Conservation (phyloP, 2,888 invertebrate genomes). For the Bombyx huttoni region DNA sequence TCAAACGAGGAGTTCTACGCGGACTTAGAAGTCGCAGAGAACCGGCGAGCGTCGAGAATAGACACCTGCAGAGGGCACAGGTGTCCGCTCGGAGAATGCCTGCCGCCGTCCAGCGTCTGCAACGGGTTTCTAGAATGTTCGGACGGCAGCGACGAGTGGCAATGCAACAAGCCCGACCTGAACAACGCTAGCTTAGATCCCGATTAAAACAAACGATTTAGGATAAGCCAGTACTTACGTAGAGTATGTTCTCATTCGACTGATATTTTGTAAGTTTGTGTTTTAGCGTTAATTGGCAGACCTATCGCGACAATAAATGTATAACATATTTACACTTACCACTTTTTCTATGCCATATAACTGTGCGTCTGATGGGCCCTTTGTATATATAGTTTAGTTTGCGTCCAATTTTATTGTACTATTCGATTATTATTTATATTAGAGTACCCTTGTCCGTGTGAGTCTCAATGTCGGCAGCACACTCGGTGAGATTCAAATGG, state of each 20-base stretch:
- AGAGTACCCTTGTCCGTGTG: slow-evolving; percentile 62
- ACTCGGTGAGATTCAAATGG: slow-evolving; percentile 41
- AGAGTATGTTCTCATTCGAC: slow-evolving; percentile 45
- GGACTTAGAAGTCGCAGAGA: slow-evolving; percentile 57
- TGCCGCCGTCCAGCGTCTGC: slow-evolving; percentile 79
- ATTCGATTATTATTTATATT: background rate
- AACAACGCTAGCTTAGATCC: slow-evolving; percentile 40
- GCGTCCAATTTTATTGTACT: slow-evolving; percentile 19
- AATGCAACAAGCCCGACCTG: slow-evolving; percentile 51
- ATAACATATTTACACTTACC: background rate
- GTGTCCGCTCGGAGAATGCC: slow-evolving; percentile 83
- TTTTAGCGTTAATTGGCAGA: background rate
- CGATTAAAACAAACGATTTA: slow-evolving; percentile 29
- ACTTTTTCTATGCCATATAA: slow-evolving; percentile 5
- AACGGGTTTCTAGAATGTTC: slow-evolving; percentile 85
- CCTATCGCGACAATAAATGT: slow-evolving; percentile 12
- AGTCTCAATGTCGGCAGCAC: slow-evolving; percentile 13
- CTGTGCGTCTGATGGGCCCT: background rate
- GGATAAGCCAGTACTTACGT: slow-evolving; percentile 52
- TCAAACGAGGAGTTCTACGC: slow-evolving; percentile 43
- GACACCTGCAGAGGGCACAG: slow-evolving; percentile 77
- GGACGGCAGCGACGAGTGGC: slow-evolving; percentile 81
- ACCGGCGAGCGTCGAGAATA: slow-evolving; percentile 31
- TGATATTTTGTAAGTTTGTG: slow-evolving; percentile 57
- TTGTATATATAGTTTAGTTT: slow-evolving; percentile 52